These are phyloP conservation scores for Griposia aprilina DNA, from an alignment of 2,888 invertebrate species.

Conservation along the genomic window DNA sequence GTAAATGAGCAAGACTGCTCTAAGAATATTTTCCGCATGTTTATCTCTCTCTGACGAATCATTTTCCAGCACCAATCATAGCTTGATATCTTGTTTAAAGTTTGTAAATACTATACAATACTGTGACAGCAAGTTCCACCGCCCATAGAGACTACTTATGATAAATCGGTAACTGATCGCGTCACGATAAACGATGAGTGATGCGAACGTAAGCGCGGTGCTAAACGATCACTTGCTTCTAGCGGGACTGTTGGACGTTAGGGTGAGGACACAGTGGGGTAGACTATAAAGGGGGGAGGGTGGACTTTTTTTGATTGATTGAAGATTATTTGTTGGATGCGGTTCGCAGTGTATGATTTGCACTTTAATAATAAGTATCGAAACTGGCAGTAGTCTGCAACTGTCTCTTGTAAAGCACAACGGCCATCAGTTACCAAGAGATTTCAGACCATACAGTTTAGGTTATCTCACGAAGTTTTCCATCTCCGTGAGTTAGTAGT, in stretches of 20 bases:
- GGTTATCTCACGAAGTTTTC: neutral
- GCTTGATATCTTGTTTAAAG: neutral
- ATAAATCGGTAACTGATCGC: constrained; percentile 31
- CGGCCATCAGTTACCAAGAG: neutral
- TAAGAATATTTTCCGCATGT: neutral
- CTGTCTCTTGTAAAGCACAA: too few relatives aligned
- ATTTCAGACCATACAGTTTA: neutral
- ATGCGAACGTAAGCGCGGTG: constrained; percentile 9
- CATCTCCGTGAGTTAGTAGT: neutral
- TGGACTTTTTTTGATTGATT: neutral
- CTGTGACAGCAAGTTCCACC: neutral
- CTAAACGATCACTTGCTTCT: constrained; percentile 12
- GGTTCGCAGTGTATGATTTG: neutral
- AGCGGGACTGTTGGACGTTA: constrained; percentile 11
- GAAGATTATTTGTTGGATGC: neutral
- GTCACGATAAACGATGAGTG: constrained; percentile 26
- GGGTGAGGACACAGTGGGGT: constrained; percentile 9
- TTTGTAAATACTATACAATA: neutral
- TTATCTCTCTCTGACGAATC: too few relatives aligned
- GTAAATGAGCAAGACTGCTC: neutral
- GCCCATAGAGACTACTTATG: neutral
- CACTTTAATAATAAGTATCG: neutral
- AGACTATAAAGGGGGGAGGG: neutral
- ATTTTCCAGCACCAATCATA: neutral
- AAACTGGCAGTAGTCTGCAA: too few relatives aligned